Evolutionary conservation across 2,797 vertebrate genomes (phyloP), one percentile per base, ranked within the genome.

Genomic region (Manis javanica): DNA sequence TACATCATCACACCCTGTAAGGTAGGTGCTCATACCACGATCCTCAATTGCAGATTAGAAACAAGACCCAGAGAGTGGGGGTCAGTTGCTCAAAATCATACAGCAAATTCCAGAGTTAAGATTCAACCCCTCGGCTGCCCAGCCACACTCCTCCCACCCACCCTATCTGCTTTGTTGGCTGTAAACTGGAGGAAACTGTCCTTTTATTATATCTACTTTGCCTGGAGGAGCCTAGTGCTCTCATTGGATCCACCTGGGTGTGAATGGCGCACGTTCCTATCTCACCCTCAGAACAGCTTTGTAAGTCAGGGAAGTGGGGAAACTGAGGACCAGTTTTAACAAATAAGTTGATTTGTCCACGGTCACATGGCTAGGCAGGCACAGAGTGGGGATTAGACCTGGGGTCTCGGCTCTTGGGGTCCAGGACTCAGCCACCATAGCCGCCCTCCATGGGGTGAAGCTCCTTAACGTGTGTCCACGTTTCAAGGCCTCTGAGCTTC

Each of bases 391-490:
- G 61, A n/a, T 6, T 34, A 12, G 92, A 37, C 57, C 4, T 1
- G 46, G 51, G 2, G 16, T 23, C 29, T 26, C 75, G 14, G 24
- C 39, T 24, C 16, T 61, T 61, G 37, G 24, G 15, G 34, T 68
- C 15, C 4, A n/a, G 63, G 51, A 34, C 39, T 68, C 8, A 8
- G 15, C 29, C 1, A 14, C 16, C 29, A 26, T n/a, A n/a, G 0
- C 4, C 14, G 46, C 46, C 46, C 46, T 46, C n/a, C 9, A 2
- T 1, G 0, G 1, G 0, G 42, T 11, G 85, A 51, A 37, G 53
- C 21, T 21, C 88, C 37, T 46, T 3, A 1, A 1, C 0, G 7
- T 6, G 19, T 0, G 1, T 11, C 53, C 37, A 19, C 21, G 1
- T 5, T 23, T 13, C 31, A 7, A 0, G 15, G 15, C 57, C 74